These are phyloP conservation scores for Noturus placidus DNA, from an alignment of 2,113 vertebrate genomes.

Conservation along the genomic window DNA sequence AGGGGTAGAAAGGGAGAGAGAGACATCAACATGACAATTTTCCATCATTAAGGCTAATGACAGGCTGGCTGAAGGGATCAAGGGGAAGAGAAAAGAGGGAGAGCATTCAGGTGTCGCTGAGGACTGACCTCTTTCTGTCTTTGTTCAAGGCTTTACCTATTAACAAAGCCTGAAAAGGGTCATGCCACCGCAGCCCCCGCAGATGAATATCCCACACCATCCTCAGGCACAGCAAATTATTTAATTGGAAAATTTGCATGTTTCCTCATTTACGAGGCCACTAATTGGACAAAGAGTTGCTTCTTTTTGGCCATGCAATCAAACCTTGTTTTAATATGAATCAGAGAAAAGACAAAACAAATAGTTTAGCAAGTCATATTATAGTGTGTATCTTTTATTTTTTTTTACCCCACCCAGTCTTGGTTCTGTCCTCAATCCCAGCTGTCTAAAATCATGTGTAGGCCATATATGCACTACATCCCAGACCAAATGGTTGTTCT, in stretches of 20 bases:
- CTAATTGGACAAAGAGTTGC: conserved; percentile 84
- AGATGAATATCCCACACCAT: conserved; percentile 89
- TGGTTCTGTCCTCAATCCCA: conserved; percentile 28
- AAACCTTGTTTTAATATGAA: conserved; percentile 65
- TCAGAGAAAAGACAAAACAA: conserved; percentile 55
- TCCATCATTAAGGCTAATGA: conserved; percentile 99
- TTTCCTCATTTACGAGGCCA: conserved; percentile 76
- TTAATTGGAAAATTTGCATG: conserved; percentile 91
- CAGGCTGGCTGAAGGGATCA: conserved; percentile 99
- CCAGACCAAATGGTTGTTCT: conserved; percentile 41
- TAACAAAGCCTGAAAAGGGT: conserved; percentile 85
- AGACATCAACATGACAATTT: conserved; percentile 99
- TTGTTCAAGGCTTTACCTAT: conserved; percentile 98
- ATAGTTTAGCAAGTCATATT: conserved; percentile 39
- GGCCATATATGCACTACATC: conserved; percentile 45
- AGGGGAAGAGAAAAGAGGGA: conserved; percentile 98
- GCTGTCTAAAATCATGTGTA: conserved; percentile 45
- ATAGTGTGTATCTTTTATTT: neutral
- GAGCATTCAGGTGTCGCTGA: conserved; percentile 99
- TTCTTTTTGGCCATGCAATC: conserved; percentile 71
- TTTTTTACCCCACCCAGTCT: conserved; percentile 13
- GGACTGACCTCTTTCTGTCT: conserved; percentile 99
- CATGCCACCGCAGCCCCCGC: conserved; percentile 82
- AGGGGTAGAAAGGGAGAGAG: conserved; percentile 76
- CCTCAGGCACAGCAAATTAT: conserved; percentile 82